These are phyloP conservation scores for Philypnodon macrostomus DNA, from an alignment of 2,797 vertebrate genomes.

Conservation along the genomic window DNA sequence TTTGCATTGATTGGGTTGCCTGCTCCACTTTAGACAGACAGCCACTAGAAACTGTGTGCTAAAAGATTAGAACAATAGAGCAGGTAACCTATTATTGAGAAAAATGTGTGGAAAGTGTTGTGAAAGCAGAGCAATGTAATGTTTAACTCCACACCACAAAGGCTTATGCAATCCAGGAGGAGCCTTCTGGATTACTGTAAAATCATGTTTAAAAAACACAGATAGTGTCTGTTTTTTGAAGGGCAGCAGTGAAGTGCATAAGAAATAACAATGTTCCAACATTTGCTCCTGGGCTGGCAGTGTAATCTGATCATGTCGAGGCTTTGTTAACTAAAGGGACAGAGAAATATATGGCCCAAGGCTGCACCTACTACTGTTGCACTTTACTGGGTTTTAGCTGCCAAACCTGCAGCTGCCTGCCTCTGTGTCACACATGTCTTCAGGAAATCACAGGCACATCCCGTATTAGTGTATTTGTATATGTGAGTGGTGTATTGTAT, in stretches of 20 bases:
- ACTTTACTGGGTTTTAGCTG: constrained; percentile 39
- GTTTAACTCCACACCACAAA: constrained; percentile 25
- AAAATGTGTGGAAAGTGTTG: background rate
- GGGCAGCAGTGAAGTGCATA: constrained; percentile 30
- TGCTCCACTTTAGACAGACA: no score
- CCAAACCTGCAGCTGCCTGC: constrained; percentile 16
- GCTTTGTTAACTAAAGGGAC: constrained; percentile 65
- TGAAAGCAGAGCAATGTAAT: constrained; percentile 31
- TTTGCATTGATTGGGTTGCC: no score
- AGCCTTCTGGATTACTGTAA: constrained; percentile 24
- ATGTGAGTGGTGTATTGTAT: background rate
- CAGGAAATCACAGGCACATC: background rate
- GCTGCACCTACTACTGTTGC: constrained; percentile 54
- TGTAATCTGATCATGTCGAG: constrained; percentile 71
- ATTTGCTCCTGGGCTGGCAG: constrained; percentile 41
- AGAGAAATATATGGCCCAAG: constrained; percentile 45
- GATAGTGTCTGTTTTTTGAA: constrained; percentile 11
- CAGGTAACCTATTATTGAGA: no score
- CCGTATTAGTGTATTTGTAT: no score
- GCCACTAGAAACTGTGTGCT: no score
- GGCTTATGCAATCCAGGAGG: constrained; percentile 17
- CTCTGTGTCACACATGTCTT: background rate
- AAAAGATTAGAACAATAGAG: no score
- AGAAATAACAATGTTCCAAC: constrained; percentile 55
- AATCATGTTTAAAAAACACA: constrained; percentile 41